phyloP scores from a whole-genome alignment of 2,888 invertebrate species.

The Corythucha ciliata region DNA sequence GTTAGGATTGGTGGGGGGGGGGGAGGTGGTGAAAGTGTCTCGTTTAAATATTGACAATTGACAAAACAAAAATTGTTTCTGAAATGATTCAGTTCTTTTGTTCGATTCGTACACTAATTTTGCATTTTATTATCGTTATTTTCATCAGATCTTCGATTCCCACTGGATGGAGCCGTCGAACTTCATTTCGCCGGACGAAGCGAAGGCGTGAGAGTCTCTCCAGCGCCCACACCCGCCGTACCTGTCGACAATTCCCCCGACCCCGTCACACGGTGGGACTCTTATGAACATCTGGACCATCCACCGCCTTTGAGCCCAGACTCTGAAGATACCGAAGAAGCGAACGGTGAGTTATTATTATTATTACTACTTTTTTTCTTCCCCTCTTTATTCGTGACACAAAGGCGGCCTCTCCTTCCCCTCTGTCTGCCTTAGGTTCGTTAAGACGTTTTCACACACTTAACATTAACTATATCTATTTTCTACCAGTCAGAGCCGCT shows the following conservation, averaged over 20 bases:
- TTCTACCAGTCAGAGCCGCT: too few species aligned
- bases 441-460: too few species aligned
- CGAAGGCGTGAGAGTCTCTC: conserved; percentile 49
- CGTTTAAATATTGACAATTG: too few species aligned
- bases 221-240: conserved; percentile 61
- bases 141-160: conserved; percentile 62
- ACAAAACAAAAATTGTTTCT: too few species aligned
- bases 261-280: conserved; percentile 66
- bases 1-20: too few species aligned
- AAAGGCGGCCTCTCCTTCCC: too few species aligned
- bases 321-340: conserved; percentile 39
- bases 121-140: conserved; percentile 58
- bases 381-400: too few species aligned
- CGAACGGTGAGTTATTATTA: conserved; percentile 24
- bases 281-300: conserved; percentile 55
- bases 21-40: too few species aligned
- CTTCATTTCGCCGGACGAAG: conserved; percentile 62
- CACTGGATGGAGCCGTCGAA: conserved; percentile 74
- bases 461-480: too few species aligned
- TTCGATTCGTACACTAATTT: not conserved
- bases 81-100: too few species aligned
- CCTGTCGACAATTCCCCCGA: conserved; percentile 60
- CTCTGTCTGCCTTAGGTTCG: too few species aligned
- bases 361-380: too few species aligned
- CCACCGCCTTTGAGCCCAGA: conserved; percentile 41